Base-by-base conservation (phyloP, 2,888 invertebrate genomes). In the Scaptomyza caliginosa region DNA sequence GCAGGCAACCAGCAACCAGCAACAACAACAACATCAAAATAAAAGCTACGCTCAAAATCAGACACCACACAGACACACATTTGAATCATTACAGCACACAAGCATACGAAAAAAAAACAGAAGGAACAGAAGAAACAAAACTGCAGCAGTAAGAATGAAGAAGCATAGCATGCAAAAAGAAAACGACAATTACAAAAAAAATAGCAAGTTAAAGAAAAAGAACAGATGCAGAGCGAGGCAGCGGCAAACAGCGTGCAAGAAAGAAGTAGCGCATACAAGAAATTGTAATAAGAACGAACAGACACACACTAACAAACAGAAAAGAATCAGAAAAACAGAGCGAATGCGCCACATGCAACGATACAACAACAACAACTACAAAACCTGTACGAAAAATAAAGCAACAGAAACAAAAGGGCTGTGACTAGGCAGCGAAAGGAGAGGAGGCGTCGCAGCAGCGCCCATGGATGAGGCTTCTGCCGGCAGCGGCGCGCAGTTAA, bases 41-140 rank as follows among this genome's bases (percentile, higher is more conserved):
- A 74, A 82, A 80, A 86, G 84, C 76, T 82, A 60, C 46, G 81
- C 77, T 80, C 74, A 73, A 76, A 86, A 86, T 86, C 77, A 74
- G 81, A 78, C 74, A 39, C 62, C 63, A 39, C 59, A 60, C 40
- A 50, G 39, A 58, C 60, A 65, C 65, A 78, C 60, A 57, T 66
- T 57, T 52, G 56, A 78, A 78, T 82, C 75, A 85, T 82, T 79
- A 73, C 56, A 59, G 67, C 66, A 59, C 59, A 59, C 36, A 51
- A 23, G 57, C 52, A 65, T 59, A 59, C 51, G 57, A 56, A 45
- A 30, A 16, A 30, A 13, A 50, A 19, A 40, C 34, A 26, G 28
- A 11, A 21, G 38, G 17, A 52, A 30, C 26, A 51, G 51, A 28
- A 24, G 42, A 58, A 10, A 21, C 26, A 26, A 46, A 16, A 34